Conservation (phyloP, 2,888 invertebrate genomes). For the Drosophila bunnanda region DNA sequence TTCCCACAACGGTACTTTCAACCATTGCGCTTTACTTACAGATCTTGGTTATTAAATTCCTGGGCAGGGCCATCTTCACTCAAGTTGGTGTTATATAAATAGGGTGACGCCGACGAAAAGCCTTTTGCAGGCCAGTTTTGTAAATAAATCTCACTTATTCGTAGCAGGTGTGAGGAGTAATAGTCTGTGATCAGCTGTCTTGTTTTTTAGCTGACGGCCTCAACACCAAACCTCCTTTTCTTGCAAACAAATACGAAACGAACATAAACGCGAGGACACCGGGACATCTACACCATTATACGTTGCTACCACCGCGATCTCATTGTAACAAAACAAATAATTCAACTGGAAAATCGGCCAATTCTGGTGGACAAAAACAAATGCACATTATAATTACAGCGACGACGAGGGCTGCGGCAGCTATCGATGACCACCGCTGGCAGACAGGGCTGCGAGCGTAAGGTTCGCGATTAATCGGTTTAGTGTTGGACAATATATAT, state of each 20-base stretch:
- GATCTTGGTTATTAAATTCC: conserved; percentile 84
- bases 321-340: conserved; percentile 30
- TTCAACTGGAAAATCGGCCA: conserved; percentile 44
- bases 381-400: conserved; percentile 63
- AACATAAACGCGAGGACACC: conserved; percentile 29
- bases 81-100: conserved; percentile 71
- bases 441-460: conserved; percentile 25
- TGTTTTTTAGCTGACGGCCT: conserved; percentile 21
- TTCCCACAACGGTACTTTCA: conserved; percentile 40
- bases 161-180: conserved; percentile 68
- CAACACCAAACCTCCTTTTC: neutral
- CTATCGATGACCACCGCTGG: conserved; percentile 22
- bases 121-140: conserved; percentile 30
- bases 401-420: conserved; percentile 55
- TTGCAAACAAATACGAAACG: conserved; percentile 32
- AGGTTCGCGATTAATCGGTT: neutral
- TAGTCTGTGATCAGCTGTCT: conserved; percentile 44
- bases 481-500: neutral
- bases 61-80: conserved; percentile 83
- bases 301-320: conserved; percentile 39
- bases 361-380: conserved; percentile 65
- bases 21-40: conserved; percentile 80
- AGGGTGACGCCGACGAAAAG: conserved; percentile 36
- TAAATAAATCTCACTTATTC: conserved; percentile 58
- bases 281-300: conserved; percentile 36